These are phyloP conservation scores for Rhynchonycteris naso DNA, from an alignment of 2,797 vertebrate species.

Conservation along the genomic window DNA sequence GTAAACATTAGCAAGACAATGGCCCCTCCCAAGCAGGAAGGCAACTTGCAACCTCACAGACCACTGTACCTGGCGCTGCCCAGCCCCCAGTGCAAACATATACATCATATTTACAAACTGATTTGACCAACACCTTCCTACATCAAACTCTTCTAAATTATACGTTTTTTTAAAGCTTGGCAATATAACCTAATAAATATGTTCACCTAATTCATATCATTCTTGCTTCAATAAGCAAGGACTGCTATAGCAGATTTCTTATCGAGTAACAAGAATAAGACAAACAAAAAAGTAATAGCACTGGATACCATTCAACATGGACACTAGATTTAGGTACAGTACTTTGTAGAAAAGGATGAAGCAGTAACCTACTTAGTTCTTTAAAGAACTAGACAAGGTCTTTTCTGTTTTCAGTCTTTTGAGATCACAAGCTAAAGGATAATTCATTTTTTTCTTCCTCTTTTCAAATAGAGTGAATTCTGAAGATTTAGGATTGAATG, in stretches of 20 bases:
- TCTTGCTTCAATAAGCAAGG: not conserved
- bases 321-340: constrained; percentile 68
- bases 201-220: not conserved
- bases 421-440: constrained; percentile 21
- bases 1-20: too few species aligned
- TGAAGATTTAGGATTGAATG: not conserved
- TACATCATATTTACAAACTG: too few species aligned
- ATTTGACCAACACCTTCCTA: too few species aligned
- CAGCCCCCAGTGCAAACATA: too few species aligned
- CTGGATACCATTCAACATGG: constrained; percentile 66
- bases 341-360: constrained; percentile 73
- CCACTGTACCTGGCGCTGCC: too few species aligned
- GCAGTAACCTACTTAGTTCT: constrained; percentile 70
- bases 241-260: not conserved
- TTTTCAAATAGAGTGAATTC: not conserved
- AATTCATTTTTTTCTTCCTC: constrained; percentile 45
- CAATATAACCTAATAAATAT: not conserved
- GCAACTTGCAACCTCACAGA: too few species aligned
- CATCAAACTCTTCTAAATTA: not conserved
- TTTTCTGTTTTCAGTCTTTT: constrained; percentile 73
- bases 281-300: not conserved
- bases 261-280: not conserved
- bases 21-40: too few species aligned
- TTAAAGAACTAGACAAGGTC: constrained; percentile 63
- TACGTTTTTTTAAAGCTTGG: not conserved